phyloP scores from a whole-genome alignment of 2,888 invertebrate species.

The Diaprepes abbreviatus region DNA sequence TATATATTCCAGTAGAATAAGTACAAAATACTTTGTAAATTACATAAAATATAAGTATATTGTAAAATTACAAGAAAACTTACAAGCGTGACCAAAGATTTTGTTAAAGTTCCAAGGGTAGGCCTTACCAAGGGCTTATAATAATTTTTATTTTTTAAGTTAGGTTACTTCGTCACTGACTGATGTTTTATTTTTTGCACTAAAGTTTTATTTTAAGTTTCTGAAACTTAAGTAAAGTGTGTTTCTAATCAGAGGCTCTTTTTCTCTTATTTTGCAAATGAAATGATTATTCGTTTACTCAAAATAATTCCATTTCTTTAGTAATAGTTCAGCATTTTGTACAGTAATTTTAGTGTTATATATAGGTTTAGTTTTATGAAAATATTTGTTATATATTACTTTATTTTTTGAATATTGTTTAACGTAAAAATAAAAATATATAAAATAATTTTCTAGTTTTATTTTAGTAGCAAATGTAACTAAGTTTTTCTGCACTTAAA shows the following conservation, averaged over 20 bases:
- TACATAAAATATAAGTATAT: background rate
- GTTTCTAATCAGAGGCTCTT: slow-evolving; percentile 9
- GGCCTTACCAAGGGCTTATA: background rate
- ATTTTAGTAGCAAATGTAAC: no score
- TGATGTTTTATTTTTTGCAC: slow-evolving; percentile 10
- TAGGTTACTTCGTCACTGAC: slow-evolving; percentile 11
- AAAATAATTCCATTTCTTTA: background rate
- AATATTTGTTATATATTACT: slow-evolving; percentile 45
- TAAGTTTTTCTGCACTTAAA: no score
- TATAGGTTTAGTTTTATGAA: slow-evolving; percentile 32
- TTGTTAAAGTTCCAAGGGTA: slow-evolving; percentile 17
- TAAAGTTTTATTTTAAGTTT: slow-evolving; percentile 6
- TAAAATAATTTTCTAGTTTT: no score
- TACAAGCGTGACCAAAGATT: slow-evolving; percentile 35
- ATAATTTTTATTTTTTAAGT: background rate
- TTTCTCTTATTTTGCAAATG: background rate
- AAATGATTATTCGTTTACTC: slow-evolving; percentile 12
- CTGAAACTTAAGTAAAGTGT: slow-evolving; percentile 4
- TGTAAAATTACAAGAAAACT: slow-evolving; percentile 15
- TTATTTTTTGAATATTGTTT: slow-evolving; percentile 45
- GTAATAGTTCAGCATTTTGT: slow-evolving; percentile 2
- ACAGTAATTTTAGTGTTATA: slow-evolving; percentile 21
- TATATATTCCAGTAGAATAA: slow-evolving; percentile 9
- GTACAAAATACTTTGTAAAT: slow-evolving; percentile 26
- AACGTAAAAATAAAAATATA: slow-evolving; percentile 23